These are phyloP conservation scores for Zonitis immaculata DNA, from an alignment of 2,888 invertebrate genomes.

Conservation along the genomic window DNA sequence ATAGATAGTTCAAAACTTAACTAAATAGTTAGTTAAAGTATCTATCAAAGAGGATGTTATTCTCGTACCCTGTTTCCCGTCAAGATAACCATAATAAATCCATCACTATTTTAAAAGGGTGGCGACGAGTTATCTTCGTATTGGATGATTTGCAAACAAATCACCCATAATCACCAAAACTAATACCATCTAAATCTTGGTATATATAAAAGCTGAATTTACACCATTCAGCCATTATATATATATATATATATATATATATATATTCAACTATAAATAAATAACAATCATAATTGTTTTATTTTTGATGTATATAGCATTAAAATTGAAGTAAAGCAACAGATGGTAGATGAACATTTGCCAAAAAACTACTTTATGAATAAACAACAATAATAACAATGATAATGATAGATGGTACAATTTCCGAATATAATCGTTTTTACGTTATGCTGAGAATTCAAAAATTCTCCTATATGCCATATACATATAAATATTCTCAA, in stretches of 20 bases:
- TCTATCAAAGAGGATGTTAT: background rate
- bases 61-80: constrained; percentile 8
- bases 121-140: constrained; percentile 21
- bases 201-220: background rate
- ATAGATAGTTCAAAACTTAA: background rate
- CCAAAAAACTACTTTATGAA: too few relatives aligned
- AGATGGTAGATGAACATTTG: background rate
- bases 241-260: too few relatives aligned
- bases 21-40: background rate
- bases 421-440: too few relatives aligned
- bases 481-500: background rate
- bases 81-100: constrained; percentile 21
- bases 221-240: too few relatives aligned
- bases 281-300: too few relatives aligned
- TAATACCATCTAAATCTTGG: background rate
- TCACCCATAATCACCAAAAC: background rate
- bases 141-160: constrained; percentile 2
- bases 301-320: too few relatives aligned
- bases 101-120: constrained; percentile 16
- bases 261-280: too few relatives aligned
- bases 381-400: too few relatives aligned
- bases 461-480: too few relatives aligned
- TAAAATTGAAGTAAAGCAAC: too few relatives aligned
- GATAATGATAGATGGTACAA: too few relatives aligned
- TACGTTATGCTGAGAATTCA: background rate